phyloP scores from a whole-genome alignment of 1,140 invertebrate species.

The Eupristina koningsbergeri region DNA sequence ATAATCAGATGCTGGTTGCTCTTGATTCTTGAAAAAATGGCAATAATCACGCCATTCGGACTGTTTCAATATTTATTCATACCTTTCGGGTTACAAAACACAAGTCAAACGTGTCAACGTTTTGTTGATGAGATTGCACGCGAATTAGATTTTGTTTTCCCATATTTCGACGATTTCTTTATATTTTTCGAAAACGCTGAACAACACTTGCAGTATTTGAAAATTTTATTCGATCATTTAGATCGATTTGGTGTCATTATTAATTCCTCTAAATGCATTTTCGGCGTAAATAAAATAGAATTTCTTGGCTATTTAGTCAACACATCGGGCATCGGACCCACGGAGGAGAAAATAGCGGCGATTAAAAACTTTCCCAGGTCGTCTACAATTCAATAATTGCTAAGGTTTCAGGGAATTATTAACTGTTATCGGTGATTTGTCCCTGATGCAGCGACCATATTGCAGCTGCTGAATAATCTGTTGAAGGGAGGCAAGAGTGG shows the following conservation, averaged over 20 bases:
- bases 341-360: too few species aligned
- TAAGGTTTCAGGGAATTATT: too few species aligned
- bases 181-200: constrained; percentile 39
- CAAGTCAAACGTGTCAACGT: constrained; percentile 69
- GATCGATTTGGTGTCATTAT: constrained; percentile 57
- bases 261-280: constrained; percentile 57
- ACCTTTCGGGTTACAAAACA: constrained; percentile 71
- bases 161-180: constrained; percentile 52
- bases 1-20: constrained; percentile 65
- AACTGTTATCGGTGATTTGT: too few species aligned
- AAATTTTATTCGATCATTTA: constrained; percentile 53
- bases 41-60: constrained; percentile 15
- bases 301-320: not conserved
- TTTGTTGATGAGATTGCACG: constrained; percentile 60
- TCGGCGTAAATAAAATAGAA: not conserved
- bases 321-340: not conserved
- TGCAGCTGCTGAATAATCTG: too few species aligned
- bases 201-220: constrained; percentile 42
- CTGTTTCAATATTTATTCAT: constrained; percentile 62
- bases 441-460: too few species aligned
- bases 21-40: constrained; percentile 58
- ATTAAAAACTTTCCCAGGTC: too few species aligned
- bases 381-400: too few species aligned
- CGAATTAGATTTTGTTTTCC: constrained; percentile 54
- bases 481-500: too few species aligned